Evolutionary conservation across 2,888 invertebrate species (phyloP).

Genomic region (Hydropsyche betteni): DNA sequence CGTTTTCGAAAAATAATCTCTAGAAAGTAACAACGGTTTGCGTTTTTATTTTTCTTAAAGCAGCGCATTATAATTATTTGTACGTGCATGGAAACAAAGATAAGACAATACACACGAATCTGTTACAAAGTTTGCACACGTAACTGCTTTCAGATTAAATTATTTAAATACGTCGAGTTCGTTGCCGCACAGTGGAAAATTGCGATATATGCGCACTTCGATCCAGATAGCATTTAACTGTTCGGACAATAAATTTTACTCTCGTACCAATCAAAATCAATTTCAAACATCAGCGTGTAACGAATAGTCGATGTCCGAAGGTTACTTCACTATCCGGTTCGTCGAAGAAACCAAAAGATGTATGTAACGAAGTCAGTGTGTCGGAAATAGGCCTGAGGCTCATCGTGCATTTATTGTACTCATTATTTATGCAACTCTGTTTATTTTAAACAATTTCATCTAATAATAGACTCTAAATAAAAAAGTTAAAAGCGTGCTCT

Average conservation of each 20-base stretch:
- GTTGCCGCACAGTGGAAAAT: no score
- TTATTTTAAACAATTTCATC: no score
- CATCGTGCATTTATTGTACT: background rate
- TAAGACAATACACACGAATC: background rate
- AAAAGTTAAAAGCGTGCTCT: no score
- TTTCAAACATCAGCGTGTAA: no score
- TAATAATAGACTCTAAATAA: no score
- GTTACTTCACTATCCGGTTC: slow-evolving; percentile 30
- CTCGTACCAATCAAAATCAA: background rate
- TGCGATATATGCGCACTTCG: no score
- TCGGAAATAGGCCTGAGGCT: slow-evolving; percentile 26
- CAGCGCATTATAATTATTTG: background rate
- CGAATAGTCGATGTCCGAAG: background rate
- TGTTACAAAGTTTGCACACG: no score
- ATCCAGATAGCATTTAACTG: background rate
- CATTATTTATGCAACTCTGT: no score
- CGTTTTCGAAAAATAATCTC: background rate
- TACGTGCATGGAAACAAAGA: background rate
- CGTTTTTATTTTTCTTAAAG: background rate
- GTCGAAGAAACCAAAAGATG: slow-evolving; percentile 25
- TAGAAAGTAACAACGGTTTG: slow-evolving; percentile 11
- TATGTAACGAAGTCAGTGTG: slow-evolving; percentile 38
- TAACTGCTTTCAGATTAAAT: no score
- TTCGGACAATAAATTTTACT: slow-evolving; percentile 20
- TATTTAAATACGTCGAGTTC: no score